A percentile compares a stretch with the other conserved stretches of the same genome.
Evolutionary conservation across 2,113 vertebrate genomes (phyloP).

Genomic region (Cheirogaleus medius): DNA sequence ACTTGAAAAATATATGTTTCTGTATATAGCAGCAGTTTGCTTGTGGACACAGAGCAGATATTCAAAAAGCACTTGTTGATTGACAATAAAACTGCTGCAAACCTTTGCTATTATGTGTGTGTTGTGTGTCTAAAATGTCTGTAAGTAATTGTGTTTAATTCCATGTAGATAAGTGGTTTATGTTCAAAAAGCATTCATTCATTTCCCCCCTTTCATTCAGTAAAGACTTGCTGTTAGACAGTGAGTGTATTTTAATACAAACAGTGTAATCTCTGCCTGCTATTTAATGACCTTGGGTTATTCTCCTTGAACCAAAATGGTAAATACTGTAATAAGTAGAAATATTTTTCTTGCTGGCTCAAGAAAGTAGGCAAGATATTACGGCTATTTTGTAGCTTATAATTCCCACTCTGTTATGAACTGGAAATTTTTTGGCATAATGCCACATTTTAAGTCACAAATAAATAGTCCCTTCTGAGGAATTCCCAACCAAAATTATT

Average conservation of each 20-base stretch:
- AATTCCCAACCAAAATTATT: neutral
- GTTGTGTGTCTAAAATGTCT: neutral
- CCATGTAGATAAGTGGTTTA: neutral
- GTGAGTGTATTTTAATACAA: conserved; percentile 4
- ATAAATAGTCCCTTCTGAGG: neutral
- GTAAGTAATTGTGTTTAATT: neutral
- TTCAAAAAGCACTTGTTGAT: neutral
- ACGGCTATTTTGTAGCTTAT: neutral
- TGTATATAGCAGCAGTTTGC: neutral
- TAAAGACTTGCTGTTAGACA: neutral
- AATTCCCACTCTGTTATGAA: neutral
- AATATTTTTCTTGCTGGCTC: neutral
- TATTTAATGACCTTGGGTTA: neutral
- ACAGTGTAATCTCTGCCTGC: neutral
- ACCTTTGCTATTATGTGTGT: neutral
- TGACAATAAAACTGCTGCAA: neutral
- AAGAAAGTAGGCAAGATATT: neutral
- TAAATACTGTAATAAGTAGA: neutral
- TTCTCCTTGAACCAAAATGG: conserved; percentile 22
- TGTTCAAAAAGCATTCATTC: neutral
- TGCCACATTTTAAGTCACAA: neutral
- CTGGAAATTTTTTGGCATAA: neutral
- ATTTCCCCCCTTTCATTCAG: neutral
- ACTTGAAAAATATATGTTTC: conserved; percentile 8
- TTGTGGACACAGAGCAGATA: neutral